These are phyloP conservation scores for Pelecanoides urinatrix DNA, from an alignment of 2,113 vertebrate species.

Conservation along the genomic window DNA sequence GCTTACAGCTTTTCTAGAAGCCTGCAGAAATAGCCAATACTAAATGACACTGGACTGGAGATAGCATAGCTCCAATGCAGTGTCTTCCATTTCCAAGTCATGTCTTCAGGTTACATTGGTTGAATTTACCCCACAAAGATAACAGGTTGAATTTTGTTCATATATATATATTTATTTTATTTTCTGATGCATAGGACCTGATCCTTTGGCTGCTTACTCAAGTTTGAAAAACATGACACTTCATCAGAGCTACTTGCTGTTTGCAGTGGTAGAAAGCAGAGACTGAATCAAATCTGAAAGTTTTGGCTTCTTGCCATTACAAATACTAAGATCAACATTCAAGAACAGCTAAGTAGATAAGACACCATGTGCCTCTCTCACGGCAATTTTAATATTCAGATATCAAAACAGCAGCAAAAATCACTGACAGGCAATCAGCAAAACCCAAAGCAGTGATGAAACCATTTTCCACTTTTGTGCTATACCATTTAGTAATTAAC, in stretches of 20 bases:
- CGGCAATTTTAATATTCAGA: background rate
- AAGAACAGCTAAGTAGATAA: background rate
- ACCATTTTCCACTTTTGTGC: background rate
- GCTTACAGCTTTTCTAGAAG: background rate
- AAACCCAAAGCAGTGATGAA: background rate
- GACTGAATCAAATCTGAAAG: background rate
- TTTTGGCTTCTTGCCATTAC: background rate
- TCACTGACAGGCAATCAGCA: background rate
- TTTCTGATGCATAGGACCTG: background rate
- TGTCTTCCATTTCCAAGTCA: background rate
- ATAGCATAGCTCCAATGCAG: background rate
- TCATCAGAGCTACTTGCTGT: background rate
- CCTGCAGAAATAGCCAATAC: background rate
- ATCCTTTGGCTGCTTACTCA: background rate
- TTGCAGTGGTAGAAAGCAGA: background rate
- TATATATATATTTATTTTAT: no score
- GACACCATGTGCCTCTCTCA: background rate
- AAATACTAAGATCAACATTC: background rate
- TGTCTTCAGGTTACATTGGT: background rate
- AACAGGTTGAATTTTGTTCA: background rate
- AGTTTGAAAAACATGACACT: background rate
- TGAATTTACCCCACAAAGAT: background rate
- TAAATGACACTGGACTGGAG: background rate
- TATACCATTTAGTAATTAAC: background rate
- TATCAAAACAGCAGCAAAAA: background rate